These are phyloP conservation scores for Panonychus citri DNA, from an alignment of 1,140 invertebrate species.

Conservation along the genomic window DNA sequence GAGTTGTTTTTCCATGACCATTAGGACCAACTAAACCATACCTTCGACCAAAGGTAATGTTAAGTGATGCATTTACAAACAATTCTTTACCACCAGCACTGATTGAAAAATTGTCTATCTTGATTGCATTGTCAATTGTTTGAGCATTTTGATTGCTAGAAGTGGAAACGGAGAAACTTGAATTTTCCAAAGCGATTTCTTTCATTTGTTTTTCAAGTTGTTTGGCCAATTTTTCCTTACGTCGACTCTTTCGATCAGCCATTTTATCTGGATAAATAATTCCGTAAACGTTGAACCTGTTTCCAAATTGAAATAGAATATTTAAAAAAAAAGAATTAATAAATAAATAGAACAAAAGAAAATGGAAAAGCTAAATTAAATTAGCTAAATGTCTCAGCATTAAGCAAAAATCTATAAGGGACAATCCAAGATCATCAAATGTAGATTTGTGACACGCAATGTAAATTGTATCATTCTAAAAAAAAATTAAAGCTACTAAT, in stretches of 20 bases:
- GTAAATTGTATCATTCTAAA: no score
- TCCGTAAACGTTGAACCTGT: no score
- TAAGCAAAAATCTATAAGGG: no score
- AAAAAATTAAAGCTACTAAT: no score
- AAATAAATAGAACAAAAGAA: no score
- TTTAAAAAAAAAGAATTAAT: no score
- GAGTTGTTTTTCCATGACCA: constrained; percentile 93
- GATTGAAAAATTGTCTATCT: constrained; percentile 87
- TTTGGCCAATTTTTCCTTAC: constrained; percentile 8
- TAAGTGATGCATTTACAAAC: constrained; percentile 82
- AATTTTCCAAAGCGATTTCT: constrained; percentile 5
- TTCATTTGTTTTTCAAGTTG: constrained; percentile 6
- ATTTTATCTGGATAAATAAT: background rate
- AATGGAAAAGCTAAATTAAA: no score
- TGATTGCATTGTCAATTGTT: constrained; percentile 12
- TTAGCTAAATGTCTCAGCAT: no score
- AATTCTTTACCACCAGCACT: constrained; percentile 89
- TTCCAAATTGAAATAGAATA: no score
- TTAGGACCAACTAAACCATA: constrained; percentile 82
- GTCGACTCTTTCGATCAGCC: constrained; percentile 8
- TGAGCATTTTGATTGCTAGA: background rate
- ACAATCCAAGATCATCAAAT: no score
- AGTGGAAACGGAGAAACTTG: constrained; percentile 11
- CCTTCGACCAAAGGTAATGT: constrained; percentile 74
- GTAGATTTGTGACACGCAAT: no score